Conservation (phyloP, 2,113 vertebrate genomes). For the Burhinus bistriatus region DNA sequence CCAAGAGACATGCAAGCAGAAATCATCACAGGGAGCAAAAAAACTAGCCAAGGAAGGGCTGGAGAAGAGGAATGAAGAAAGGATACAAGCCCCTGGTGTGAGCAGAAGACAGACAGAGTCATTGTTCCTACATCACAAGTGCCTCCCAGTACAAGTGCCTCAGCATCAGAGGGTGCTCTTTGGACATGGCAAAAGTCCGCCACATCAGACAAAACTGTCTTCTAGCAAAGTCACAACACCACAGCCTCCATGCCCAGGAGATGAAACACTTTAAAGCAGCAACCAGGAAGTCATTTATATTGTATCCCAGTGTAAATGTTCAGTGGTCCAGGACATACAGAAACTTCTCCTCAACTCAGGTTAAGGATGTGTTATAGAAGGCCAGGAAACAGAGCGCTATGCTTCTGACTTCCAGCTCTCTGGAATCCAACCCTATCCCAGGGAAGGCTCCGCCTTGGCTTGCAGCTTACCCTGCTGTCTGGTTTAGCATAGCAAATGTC, state of each 20-base stretch:
- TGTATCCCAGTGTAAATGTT: neutral
- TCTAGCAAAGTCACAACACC: neutral
- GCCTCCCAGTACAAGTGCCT: neutral
- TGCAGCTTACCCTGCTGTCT: neutral
- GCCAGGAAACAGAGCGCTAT: neutral
- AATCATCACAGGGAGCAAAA: neutral
- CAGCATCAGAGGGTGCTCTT: neutral
- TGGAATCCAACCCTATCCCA: neutral
- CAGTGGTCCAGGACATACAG: neutral
- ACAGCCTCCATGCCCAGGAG: neutral
- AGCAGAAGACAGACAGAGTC: neutral
- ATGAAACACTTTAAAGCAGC: neutral
- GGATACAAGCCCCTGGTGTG: neutral
- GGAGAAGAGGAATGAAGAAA: neutral
- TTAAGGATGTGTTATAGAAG: neutral
- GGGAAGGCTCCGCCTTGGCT: neutral
- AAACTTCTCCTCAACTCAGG: neutral
- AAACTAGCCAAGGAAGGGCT: neutral
- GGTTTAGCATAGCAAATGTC: neutral
- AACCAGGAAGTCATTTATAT: neutral
- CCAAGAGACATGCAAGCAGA: neutral
- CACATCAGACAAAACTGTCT: neutral
- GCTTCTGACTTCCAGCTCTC: neutral
- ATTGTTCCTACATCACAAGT: neutral
- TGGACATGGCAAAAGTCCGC: neutral